Conservation (phyloP, 2,113 vertebrate genomes). For the Lophura nycthemera region DNA sequence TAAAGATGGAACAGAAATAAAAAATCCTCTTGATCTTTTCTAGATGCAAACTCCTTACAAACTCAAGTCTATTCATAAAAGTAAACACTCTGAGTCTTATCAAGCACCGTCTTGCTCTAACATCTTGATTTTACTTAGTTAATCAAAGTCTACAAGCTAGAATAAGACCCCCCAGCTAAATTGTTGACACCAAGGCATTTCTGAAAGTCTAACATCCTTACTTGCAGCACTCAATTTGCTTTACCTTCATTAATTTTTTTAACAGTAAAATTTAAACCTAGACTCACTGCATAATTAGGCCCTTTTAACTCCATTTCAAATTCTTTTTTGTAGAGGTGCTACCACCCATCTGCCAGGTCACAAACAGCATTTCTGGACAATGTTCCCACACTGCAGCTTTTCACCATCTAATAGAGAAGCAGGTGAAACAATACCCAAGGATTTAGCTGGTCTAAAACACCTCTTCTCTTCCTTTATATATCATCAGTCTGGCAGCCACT, state of each 20-base stretch:
- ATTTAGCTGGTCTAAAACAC: not conserved
- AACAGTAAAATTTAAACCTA: not conserved
- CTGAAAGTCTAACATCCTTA: not conserved
- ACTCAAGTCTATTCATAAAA: not conserved
- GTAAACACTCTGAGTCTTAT: not conserved
- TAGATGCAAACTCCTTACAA: not conserved
- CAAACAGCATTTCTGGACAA: not conserved
- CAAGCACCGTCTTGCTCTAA: not conserved
- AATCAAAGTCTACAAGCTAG: not conserved
- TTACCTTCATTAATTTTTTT: not conserved
- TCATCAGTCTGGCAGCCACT: not conserved
- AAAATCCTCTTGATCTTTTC: not conserved
- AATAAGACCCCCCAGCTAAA: not conserved
- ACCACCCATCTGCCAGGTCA: not conserved
- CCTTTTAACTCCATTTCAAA: not conserved
- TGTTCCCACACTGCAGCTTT: rapidly evolving
- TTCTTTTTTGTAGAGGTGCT: not conserved
- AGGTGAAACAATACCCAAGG: not conserved
- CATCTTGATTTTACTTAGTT: not conserved
- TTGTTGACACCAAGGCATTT: not conserved
- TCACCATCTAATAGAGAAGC: not conserved
- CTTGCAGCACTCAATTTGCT: not conserved
- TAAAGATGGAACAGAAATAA: not conserved
- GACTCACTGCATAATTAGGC: not conserved
- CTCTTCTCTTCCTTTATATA: not conserved